phyloP scores from a whole-genome alignment of 2,113 vertebrate genomes.

The Pogona vitticeps region DNA sequence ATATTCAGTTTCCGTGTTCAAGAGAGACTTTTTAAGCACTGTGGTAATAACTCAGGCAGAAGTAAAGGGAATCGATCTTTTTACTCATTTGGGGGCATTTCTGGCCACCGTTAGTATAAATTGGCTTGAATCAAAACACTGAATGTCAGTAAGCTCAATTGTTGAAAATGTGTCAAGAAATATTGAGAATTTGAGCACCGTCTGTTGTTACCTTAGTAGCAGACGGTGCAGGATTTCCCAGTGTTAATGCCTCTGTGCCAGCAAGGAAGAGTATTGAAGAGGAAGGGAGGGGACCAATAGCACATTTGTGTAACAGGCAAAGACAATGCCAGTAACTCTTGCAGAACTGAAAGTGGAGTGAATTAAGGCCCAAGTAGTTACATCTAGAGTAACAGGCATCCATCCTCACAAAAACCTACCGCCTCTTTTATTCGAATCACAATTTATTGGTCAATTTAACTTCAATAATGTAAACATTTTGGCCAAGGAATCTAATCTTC shows the following conservation, averaged over 20 bases:
- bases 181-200: background rate
- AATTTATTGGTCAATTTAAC: background rate
- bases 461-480: conserved; percentile 44
- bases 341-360: background rate
- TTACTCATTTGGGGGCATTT: background rate
- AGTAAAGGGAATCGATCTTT: background rate
- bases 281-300: background rate
- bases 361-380: background rate
- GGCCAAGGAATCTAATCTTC: conserved; percentile 40
- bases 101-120: background rate
- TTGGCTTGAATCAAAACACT: conserved; percentile 5
- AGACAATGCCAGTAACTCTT: background rate
- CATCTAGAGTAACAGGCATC: background rate
- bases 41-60: conserved; percentile 18
- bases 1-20: conserved; percentile 32
- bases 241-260: background rate
- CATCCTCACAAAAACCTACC: background rate
- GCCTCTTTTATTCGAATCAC: background rate
- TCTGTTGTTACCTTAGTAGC: background rate
- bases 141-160: background rate
- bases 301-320: background rate
- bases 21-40: background rate
- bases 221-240: background rate
- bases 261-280: background rate
- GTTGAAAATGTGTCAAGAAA: background rate